Base-by-base conservation (phyloP, 2,797 vertebrate genomes). In the Hippocampus kuda region DNA sequence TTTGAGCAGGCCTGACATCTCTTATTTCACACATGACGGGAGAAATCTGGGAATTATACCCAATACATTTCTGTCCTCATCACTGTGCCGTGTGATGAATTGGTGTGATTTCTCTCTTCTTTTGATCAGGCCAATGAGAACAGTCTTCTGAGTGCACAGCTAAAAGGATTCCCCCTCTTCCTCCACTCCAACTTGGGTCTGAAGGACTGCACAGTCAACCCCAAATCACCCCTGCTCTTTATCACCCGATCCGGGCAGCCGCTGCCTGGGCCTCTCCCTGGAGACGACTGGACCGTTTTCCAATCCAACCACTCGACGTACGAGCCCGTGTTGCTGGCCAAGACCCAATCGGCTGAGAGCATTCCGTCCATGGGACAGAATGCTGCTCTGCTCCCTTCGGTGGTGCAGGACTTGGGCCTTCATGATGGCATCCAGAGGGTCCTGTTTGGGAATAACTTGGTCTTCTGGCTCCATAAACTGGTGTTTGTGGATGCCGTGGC, bases 221-320 rank as follows among this genome's bases (percentile, higher is more conserved):
- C 95, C 79, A 97, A 97, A 84, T 98, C 97, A 0, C 96, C 96
- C 0, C 90, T 99, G 70, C 92, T 99, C 59, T 95, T 97, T 10
- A 97, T 98, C 88, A 98, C 96, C 0, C 92, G 93, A 51, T 93
- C 95, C 26, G 94, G 93, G 0, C 94, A 98, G 86, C 93, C 95
- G 48, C 92, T 95, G 82, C 94, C 93, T 10, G 96, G 96, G 0
- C 92, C 96, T 24, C 91, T 99, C 56, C 96, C 97, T 0, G 96
- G 97, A 0, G 96, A 98, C 24, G 95, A 99, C 87, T 99, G 97
- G 97, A 99, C 96, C 0, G 95, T 99, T 70, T 99, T 99, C 87
- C 96, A 99, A 89, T 98, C 96, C 72, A 98, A 99, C 89, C 97
- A 98, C 85, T 97, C 96, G 51, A 98, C 97, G 24, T 98, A 98